Evolutionary conservation across 2,797 vertebrate genomes (phyloP).

Genomic region (Lepilemur septentrionalis): DNA sequence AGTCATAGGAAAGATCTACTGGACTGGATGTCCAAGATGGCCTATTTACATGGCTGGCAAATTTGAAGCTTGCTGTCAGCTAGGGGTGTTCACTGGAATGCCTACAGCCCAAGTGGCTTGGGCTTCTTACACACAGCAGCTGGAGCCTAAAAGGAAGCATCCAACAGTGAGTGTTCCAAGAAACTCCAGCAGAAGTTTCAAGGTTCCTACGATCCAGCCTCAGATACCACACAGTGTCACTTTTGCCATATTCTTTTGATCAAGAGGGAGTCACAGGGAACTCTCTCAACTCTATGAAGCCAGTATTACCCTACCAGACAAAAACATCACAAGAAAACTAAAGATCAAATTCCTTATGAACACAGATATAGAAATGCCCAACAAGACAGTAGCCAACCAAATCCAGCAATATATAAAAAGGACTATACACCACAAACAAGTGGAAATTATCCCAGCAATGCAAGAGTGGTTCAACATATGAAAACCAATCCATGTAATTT

Average conservation of each 20-base stretch:
- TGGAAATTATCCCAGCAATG: conserved; percentile 8
- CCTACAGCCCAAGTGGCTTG: background rate
- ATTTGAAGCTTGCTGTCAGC: background rate
- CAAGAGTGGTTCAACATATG: background rate
- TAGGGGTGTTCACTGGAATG: background rate
- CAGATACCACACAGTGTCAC: background rate
- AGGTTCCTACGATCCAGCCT: background rate
- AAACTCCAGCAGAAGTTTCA: background rate
- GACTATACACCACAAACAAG: background rate
- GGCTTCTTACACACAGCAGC: background rate
- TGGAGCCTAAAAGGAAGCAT: background rate
- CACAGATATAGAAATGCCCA: background rate
- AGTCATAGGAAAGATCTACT: background rate
- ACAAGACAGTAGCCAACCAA: conserved; percentile 22
- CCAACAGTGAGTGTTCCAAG: background rate
- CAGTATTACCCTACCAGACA: background rate
- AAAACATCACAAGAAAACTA: background rate
- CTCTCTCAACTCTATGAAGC: background rate
- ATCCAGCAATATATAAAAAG: conserved; percentile 33
- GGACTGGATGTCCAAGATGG: background rate
- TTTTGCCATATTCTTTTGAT: background rate
- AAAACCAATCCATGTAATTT: background rate
- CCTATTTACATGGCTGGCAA: background rate
- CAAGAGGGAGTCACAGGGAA: conserved; percentile 28
- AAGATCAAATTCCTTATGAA: background rate